Conservation (phyloP, 2,888 invertebrate species). For the Cabera pusaria region DNA sequence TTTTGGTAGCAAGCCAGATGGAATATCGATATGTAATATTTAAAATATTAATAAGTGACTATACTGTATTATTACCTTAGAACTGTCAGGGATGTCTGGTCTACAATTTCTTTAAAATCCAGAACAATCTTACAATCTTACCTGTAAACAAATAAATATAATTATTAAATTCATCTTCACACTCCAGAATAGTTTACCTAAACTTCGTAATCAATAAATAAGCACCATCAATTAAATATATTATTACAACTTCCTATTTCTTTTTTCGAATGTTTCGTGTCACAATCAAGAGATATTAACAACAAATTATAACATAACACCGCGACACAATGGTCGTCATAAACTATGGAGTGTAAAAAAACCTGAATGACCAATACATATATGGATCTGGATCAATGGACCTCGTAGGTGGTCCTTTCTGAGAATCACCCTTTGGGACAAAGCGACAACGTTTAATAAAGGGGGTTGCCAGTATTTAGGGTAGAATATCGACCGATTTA, state of each 20-base stretch:
- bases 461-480: conserved; percentile 58
- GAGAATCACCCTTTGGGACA: conserved; percentile 64
- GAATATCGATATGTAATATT: too few relatives aligned
- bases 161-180: too few relatives aligned
- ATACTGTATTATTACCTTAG: too few relatives aligned
- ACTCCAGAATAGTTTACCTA: too few relatives aligned
- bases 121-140: too few relatives aligned
- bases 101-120: too few relatives aligned
- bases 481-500: conserved; percentile 72
- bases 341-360: conserved; percentile 42
- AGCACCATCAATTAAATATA: too few relatives aligned
- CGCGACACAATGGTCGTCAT: conserved; percentile 45
- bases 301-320: conserved; percentile 68
- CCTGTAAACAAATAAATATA: too few relatives aligned
- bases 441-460: conserved; percentile 57
- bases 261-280: conserved; percentile 11
- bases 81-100: too few relatives aligned
- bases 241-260: conserved; percentile 3
- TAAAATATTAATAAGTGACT: too few relatives aligned
- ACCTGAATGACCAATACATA: conserved; percentile 54
- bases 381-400: conserved; percentile 62
- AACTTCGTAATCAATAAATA: too few relatives aligned
- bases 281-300: conserved; percentile 45
- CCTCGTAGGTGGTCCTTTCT: conserved; percentile 74
- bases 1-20: too few relatives aligned